Evolutionary conservation across 2,113 vertebrate genomes (phyloP).

Genomic region (Caranx melampygus): DNA sequence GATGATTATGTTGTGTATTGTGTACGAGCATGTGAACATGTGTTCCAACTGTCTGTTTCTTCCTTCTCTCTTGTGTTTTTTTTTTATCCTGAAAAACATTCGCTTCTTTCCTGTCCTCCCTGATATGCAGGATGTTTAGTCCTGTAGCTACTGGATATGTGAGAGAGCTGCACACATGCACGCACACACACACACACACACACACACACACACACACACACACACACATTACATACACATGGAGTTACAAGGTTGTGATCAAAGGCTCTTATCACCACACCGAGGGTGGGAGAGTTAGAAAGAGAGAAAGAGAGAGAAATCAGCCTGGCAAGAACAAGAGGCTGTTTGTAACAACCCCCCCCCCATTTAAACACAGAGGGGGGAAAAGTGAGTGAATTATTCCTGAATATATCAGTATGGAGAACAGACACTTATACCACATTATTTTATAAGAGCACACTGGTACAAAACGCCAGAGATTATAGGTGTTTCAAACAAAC

Average conservation of each 20-base stretch:
- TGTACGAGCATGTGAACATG: neutral
- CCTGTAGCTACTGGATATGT: conserved; percentile 88
- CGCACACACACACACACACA: conserved; percentile 68
- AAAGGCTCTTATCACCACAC: conserved; percentile 76
- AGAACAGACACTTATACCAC: neutral
- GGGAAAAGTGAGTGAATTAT: neutral
- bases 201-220: conserved; percentile 64
- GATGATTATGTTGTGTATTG: neutral
- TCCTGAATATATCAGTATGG: conserved; percentile 16
- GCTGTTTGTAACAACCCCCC: conserved; percentile 23
- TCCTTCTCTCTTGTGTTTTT: conserved; percentile 53
- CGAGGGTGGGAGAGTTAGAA: conserved; percentile 45
- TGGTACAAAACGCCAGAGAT: neutral
- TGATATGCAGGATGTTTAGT: conserved; percentile 87
- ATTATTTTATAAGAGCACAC: neutral
- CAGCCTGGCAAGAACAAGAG: conserved; percentile 34
- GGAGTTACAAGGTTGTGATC: conserved; percentile 72
- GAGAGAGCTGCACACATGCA: conserved; percentile 77
- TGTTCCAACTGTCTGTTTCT: conserved; percentile 17
- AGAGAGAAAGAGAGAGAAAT: conserved; percentile 42
- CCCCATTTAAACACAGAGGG: neutral
- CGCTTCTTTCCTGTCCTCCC: conserved; percentile 32
- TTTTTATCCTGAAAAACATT: conserved; percentile 31
- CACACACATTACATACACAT: conserved; percentile 39
- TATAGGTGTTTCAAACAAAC: neutral